Evolutionary conservation across 2,113 vertebrate species (phyloP), one percentile per base, ranked within the genome.

Genomic region (Ranitomeya imitator): DNA sequence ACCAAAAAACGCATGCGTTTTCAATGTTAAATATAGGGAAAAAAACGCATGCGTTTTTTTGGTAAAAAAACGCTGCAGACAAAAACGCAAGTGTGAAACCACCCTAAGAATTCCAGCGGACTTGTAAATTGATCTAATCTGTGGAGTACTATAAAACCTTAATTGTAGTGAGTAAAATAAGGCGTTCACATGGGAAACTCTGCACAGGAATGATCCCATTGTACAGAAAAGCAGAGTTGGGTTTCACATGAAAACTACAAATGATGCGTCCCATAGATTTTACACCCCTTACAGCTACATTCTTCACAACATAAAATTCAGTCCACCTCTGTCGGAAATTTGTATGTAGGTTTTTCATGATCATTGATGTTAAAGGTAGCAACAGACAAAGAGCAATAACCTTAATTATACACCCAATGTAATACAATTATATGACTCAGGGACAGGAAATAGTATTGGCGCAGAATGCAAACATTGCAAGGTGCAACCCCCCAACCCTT

Each of bases 41-140:
- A n/a, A n/a, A n/a, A n/a, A n/a, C n/a, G n/a, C n/a, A n/a, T n/a
- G n/a, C n/a, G n/a, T n/a, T n/a, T n/a, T n/a, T n/a, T n/a, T n/a
- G n/a, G n/a, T n/a, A n/a, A n/a, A n/a, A n/a, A n/a, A n/a, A n/a
- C n/a, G n/a, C n/a, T n/a, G n/a, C n/a, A n/a, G n/a, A n/a, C n/a
- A n/a, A n/a, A n/a, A n/a, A n/a, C n/a, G n/a, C n/a, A n/a, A n/a
- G n/a, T n/a, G n/a, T n/a, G n/a, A n/a, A n/a, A n/a, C n/a, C n/a
- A n/a, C n/a, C n/a, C n/a, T n/a, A n/a, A 60, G 55, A 31, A 80
- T 37, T 80, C 55, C 55, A 59, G 79, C 79, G 31, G 55, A 60
- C 23, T 18, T 26, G 55, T 79, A 57, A 55, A 55, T 26, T 7
- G 59, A 19, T 80, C 13, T 60, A 60, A 60, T 80, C 79, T 37